Conservation (phyloP, 1,140 invertebrate species). For the Limonius californicus region DNA sequence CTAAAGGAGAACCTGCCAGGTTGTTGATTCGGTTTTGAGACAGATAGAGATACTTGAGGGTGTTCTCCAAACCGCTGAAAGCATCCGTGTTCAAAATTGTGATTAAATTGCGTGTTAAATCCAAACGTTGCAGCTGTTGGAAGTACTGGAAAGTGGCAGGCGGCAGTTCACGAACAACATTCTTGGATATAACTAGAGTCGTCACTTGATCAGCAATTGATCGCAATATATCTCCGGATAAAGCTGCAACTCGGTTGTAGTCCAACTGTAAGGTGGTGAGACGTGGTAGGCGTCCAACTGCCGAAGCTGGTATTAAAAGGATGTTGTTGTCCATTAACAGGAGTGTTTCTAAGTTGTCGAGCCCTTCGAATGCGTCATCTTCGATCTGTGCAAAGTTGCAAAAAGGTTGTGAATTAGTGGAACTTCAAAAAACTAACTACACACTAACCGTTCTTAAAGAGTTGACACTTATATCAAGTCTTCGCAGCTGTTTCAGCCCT, state of each 20-base stretch:
- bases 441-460: slow-evolving; percentile 73
- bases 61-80: slow-evolving; percentile 70
- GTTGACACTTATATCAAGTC: slow-evolving; percentile 81
- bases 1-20: slow-evolving; percentile 60
- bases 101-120: slow-evolving; percentile 75
- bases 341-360: slow-evolving; percentile 71
- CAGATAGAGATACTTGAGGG: slow-evolving; percentile 67
- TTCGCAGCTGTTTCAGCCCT: slow-evolving; percentile 63
- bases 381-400: slow-evolving; percentile 76
- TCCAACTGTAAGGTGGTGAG: slow-evolving; percentile 72
- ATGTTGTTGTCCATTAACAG: slow-evolving; percentile 87
- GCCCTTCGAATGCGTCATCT: slow-evolving; percentile 78
- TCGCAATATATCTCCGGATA: slow-evolving; percentile 73
- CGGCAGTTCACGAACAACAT: slow-evolving; percentile 83
- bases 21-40: slow-evolving; percentile 71
- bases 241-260: slow-evolving; percentile 81
- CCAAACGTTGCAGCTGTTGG: slow-evolving; percentile 67
- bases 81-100: slow-evolving; percentile 66
- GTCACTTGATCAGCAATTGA: slow-evolving; percentile 60
- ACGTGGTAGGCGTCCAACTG: slow-evolving; percentile 69
- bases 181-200: slow-evolving; percentile 69
- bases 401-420: no score
- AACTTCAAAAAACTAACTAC: not conserved
- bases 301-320: slow-evolving; percentile 73
- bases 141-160: slow-evolving; percentile 73